Percentiles rank a stretch among this genome's conserved stretches.
Evolutionary conservation across 2,113 vertebrate genomes (phyloP).

Genomic region (Aptenodytes patagonicus): DNA sequence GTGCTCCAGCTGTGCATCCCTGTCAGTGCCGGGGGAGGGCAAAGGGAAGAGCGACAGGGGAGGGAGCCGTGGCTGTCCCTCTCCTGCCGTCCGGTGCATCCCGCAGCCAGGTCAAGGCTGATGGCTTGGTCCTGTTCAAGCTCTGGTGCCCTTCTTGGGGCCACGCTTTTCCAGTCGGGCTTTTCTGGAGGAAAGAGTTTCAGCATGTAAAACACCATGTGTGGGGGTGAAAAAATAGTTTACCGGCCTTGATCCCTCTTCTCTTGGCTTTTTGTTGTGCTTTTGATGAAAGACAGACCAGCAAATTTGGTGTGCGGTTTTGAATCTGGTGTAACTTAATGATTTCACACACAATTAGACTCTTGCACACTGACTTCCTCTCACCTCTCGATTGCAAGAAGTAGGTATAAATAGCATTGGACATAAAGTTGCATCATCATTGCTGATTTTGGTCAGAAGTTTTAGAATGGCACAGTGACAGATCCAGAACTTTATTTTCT

Average conservation of each 20-base stretch:
- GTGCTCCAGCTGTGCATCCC: not conserved
- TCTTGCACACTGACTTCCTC: not conserved
- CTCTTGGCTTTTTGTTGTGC: not conserved
- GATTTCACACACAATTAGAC: not conserved
- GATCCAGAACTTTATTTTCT: not conserved
- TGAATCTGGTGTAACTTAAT: not conserved
- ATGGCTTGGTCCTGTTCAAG: not conserved
- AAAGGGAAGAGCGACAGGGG: not conserved
- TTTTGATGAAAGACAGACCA: not conserved
- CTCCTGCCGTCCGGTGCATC: accelerated
- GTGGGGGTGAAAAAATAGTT: not conserved
- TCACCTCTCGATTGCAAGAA: not conserved
- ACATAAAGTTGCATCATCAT: not conserved
- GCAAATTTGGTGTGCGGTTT: not conserved
- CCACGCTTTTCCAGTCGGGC: not conserved
- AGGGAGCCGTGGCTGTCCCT: not conserved
- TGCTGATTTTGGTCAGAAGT: not conserved
- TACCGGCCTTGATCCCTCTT: not conserved
- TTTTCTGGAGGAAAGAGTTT: not conserved
- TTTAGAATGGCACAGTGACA: not conserved
- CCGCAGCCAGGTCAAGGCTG: accelerated
- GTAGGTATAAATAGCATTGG: not conserved
- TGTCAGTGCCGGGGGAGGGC: accelerated
- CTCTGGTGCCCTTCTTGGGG: not conserved
- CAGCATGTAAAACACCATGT: not conserved